Base-by-base conservation (phyloP, 2,888 invertebrate genomes). In the Heliothis peltigera region DNA sequence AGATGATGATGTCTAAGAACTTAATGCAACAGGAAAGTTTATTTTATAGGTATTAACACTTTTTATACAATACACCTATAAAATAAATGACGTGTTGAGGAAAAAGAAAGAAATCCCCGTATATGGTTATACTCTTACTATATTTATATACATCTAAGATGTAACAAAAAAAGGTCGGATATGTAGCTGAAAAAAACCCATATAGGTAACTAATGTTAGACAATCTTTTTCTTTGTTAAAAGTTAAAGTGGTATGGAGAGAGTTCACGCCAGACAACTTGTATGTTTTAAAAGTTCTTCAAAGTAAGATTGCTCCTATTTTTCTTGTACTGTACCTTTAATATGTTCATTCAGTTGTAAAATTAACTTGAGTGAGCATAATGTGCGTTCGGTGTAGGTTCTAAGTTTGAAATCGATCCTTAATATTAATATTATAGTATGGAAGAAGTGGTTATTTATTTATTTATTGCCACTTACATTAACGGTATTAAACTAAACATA, bases 221-320 rank as follows among this genome's bases (percentile, higher is more conserved):
- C 18, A 55, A 62, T 58, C 44, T 72, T 68, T 32, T 63, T 19
- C 55, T 68, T 71, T 67, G 54, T 62, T 71, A 58, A 47, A 71
- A 67, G 63, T 58, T 55, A 28, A 32, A 58, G 51, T 19, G 46
- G 51, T 51, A 39, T 19, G 15, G 17, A 10, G 7, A 47, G 39
- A 52, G 28, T 55, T 39, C 39, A 46, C n/a, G 4, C n/a, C 18
- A 28, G 28, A 60, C 49, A 64, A 19, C 32, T 69, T 1, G 19
- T 39, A 12, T n/a, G 19, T 42, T 47, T 62, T 25, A 19, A 19
- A 60, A 70, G 32, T 49, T 48, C 12, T 12, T 17, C 21, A 1
- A 15, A 19, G 12, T 22, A 25, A 42, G 44, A 62, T 55, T 68
- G 49, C 28, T 62, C n/a, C 49, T 54, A 48, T 0, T 19, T 21